phyloP scores from a whole-genome alignment of 2,888 invertebrate genomes.

The Tetanocera ferruginea region DNA sequence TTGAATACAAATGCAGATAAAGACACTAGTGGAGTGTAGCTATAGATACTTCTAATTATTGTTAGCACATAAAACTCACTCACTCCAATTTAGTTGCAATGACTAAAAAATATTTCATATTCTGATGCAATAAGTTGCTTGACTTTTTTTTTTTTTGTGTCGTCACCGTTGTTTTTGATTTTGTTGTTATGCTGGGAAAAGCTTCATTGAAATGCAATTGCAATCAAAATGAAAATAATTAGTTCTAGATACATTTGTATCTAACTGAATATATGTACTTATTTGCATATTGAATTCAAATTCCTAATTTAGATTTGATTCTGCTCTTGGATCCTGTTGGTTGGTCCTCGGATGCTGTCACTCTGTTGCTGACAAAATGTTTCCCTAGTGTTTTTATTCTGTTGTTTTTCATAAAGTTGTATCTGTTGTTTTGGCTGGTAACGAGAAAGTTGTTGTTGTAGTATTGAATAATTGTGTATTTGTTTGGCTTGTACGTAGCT shows the following conservation, averaged over 20 bases:
- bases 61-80: background rate
- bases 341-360: background rate
- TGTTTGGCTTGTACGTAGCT: background rate
- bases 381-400: background rate
- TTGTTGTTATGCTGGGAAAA: background rate
- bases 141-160: no score
- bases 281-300: slow-evolving; percentile 18
- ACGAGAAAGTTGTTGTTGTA: slow-evolving; percentile 14
- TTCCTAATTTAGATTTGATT: slow-evolving; percentile 20
- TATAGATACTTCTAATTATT: background rate
- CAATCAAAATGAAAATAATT: slow-evolving; percentile 47
- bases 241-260: slow-evolving; percentile 12
- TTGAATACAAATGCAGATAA: background rate
- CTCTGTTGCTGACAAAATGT: background rate
- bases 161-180: background rate
- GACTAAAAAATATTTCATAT: no score
- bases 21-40: background rate
- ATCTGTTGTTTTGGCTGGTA: background rate
- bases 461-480: slow-evolving; percentile 15
- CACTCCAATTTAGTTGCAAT: no score
- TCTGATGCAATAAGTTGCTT: no score
- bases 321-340: background rate
- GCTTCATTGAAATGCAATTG: slow-evolving; percentile 47
- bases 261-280: background rate
- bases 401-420: background rate